Base-by-base conservation (phyloP, 1,140 invertebrate genomes). In the Drosophila obscura region DNA sequence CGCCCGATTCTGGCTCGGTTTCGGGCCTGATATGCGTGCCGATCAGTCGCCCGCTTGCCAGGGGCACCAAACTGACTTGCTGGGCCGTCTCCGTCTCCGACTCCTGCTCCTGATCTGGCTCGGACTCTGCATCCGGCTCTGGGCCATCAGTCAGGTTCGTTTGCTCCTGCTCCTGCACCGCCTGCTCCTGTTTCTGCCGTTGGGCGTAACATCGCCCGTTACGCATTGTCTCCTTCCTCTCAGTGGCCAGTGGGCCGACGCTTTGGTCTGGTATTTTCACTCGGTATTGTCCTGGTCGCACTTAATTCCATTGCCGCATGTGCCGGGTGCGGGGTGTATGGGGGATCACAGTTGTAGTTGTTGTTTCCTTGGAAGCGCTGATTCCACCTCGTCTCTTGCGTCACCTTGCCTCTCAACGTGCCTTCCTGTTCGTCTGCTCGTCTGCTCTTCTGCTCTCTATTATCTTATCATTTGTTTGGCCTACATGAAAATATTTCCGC, bases 241-340 rank as follows among this genome's bases (percentile, higher is more conserved):
- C 46, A 65, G 65, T 63, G 64, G 46, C 7, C 2, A 39, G 26
- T 52, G 59, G 45, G 50, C 58, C 59, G 56, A 39, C 22, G 55
- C 45, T 63, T 75, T 39, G 41, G 72, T 57, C 58, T 49, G 28
- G 44, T 78, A 50, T 63, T 53, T 69, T 63, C 65, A 51, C 50
- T 71, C 57, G 61, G 53, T 62, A 64, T 57, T 41, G 22, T 64
- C 71, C 57, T 31, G 31, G 55, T 64, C 62, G 67, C 81, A 87
- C 77, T 74, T 48, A 81, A 87, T 87, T 87, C 81, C 81, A 84
- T 84, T 80, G 77, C 80, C 26, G 22, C 45, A 16, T 46, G 46
- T 46, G 45, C 41, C 16, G 28, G 15, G 5, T 16, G 8, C 26
- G 64, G 16, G 16, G 31, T 26, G 13, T 19, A 4, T 35, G 50